Base-by-base conservation (phyloP, 2,797 vertebrate genomes). In the Eupleurogrammus muticus region DNA sequence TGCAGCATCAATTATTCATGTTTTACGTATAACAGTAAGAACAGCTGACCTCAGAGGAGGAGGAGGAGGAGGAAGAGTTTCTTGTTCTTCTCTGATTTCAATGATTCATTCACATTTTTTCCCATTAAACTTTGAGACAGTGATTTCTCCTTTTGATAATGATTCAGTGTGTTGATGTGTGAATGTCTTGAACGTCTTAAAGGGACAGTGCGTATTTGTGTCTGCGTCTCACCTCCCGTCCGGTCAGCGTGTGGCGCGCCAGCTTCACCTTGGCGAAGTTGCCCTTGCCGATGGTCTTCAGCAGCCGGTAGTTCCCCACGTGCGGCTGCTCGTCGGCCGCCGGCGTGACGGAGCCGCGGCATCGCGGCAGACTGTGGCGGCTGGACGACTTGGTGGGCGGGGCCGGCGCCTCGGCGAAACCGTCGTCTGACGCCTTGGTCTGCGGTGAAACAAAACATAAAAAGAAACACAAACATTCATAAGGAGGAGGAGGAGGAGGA, bases 191-290 rank as follows among this genome's bases (percentile, higher is more conserved):
- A 3, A 3, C 28, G 6, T 28, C 28, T 28, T 28, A 28, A 28
- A 28, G 28, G 28, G 3, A 28, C 28, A 28, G 28, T 28, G 28
- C 28, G 28, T n/a, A n/a, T n/a, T n/a, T n/a, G n/a, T n/a, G n/a
- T n/a, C n/a, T n/a, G n/a, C n/a, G 2, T 94, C 88, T 95, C 94
- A 97, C 96, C 95, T 98, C 97, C 93, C 96, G 94, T 90, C 96
- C 95, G 14, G 96, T 97, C 67, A 97, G 95, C 68, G 96, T 96
- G 82, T 97, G 96, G 73, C 96, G 92, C 63, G 96, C 96, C 90
- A 97, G 92, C 62, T 98, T 98, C 71, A 98, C 96, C 90, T 97
- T 97, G 75, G 97, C 97, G 69, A 97, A 98, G 86, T 98, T 97
- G 68, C 96, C 97, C 90, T 98, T 98, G 78, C 97, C 96, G 65